phyloP scores from a whole-genome alignment of 1,140 invertebrate species.

The Babylonia areolata region DNA sequence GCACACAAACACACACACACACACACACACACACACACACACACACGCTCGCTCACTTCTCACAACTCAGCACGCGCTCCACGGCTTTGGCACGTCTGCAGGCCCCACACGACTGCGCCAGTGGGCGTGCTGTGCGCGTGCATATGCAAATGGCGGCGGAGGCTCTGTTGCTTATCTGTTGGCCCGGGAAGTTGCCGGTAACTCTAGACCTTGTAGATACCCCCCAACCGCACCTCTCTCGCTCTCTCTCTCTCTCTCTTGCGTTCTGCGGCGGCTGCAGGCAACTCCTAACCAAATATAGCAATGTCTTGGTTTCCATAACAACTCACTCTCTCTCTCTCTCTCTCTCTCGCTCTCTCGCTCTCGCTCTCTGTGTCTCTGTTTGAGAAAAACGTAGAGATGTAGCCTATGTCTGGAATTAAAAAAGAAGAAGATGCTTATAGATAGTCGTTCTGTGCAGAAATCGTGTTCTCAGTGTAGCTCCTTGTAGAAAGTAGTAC shows the following conservation, averaged over 20 bases:
- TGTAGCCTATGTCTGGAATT: too few species aligned
- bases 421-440: too few species aligned
- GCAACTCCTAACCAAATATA: constrained; percentile 36
- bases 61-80: too few species aligned
- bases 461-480: too few species aligned
- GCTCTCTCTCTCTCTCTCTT: neutral
- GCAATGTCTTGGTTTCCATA: constrained; percentile 30
- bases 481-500: too few species aligned
- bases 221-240: neutral
- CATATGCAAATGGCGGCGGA: constrained; percentile 6
- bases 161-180: constrained; percentile 41
- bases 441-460: too few species aligned
- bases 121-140: neutral
- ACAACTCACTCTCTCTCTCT: constrained; percentile 32
- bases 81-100: neutral
- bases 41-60: neutral
- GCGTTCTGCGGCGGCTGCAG: neutral
- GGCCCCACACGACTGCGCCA: neutral
- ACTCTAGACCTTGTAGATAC: neutral
- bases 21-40: constrained; percentile 2
- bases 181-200: constrained; percentile 40
- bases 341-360: constrained; percentile 28
- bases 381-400: too few species aligned
- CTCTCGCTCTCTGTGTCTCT: too few species aligned
- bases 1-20: neutral